Conservation (phyloP, 2,888 invertebrate species). For the Lordiphosa fenestrarum region DNA sequence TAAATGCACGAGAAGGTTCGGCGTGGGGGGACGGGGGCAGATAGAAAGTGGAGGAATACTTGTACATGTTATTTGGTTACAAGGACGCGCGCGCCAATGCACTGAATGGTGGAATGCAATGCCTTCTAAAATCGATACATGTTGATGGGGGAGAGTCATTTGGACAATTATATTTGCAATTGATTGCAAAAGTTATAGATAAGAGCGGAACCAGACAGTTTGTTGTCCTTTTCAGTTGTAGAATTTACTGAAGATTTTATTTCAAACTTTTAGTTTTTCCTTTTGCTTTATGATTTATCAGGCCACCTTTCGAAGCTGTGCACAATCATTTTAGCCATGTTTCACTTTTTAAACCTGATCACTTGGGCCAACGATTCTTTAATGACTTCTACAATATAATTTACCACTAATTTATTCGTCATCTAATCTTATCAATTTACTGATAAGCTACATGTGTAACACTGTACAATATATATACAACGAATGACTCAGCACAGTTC, state of each 20-base stretch:
- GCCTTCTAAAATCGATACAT: constrained; percentile 3
- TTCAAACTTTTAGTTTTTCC: no score
- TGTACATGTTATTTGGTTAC: constrained; percentile 28
- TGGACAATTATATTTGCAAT: no score
- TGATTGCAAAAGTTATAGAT: neutral
- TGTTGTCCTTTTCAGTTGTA: no score
- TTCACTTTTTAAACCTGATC: neutral
- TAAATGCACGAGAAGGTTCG: neutral
- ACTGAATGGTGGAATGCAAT: constrained; percentile 8
- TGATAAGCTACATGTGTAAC: no score
- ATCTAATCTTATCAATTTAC: no score
- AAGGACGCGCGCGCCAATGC: constrained; percentile 48
- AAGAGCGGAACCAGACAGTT: no score
- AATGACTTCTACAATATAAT: no score
- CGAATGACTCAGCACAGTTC: no score
- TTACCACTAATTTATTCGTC: neutral
- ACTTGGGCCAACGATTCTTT: neutral
- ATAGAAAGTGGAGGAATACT: no score
- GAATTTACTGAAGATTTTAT: no score
- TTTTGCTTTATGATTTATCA: no score
- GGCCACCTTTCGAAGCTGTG: neutral
- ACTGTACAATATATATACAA: no score
- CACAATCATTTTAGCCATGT: neutral
- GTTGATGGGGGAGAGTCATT: neutral
- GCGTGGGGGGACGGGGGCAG: constrained; percentile 5